Percentiles rank a stretch among this genome's conserved stretches.
Conservation (phyloP, 2,113 vertebrate genomes). For the Notothenia coriiceps region DNA sequence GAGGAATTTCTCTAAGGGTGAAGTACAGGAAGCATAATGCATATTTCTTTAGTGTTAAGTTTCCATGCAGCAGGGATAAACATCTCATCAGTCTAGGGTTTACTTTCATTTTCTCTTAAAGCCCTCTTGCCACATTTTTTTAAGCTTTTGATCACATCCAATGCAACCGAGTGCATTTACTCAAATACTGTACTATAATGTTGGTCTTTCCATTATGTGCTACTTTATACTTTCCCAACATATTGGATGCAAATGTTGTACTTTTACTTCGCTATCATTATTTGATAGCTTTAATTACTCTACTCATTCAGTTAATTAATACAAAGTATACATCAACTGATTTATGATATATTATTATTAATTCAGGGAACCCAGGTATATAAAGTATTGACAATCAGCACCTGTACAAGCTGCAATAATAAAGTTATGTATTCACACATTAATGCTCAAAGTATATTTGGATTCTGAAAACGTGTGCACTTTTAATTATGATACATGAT, state of each 20-base stretch:
- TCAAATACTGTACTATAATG: neutral
- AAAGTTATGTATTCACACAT: too few relatives aligned
- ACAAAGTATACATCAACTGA: neutral
- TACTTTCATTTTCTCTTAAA: neutral
- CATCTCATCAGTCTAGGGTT: neutral
- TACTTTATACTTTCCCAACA: too few relatives aligned
- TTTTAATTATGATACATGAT: neutral
- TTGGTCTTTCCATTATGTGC: neutral
- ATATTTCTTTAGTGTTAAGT: neutral
- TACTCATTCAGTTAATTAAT: neutral
- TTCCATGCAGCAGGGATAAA: neutral
- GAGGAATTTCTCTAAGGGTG: constrained; percentile 25
- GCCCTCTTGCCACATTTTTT: neutral
- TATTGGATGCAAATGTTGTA: too few relatives aligned
- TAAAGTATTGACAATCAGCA: too few relatives aligned
- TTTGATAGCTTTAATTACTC: neutral
- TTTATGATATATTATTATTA: neutral
- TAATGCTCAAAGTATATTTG: neutral
- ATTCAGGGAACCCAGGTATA: neutral
- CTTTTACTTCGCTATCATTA: neutral
- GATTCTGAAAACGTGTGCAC: neutral
- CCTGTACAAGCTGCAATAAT: too few relatives aligned
- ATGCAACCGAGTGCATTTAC: neutral
- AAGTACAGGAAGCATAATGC: neutral
- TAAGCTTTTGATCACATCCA: neutral